A percentile compares a stretch with the other conserved stretches of the same genome.
Conservation (phyloP, 2,888 invertebrate genomes). For the Oxytorus armatus region DNA sequence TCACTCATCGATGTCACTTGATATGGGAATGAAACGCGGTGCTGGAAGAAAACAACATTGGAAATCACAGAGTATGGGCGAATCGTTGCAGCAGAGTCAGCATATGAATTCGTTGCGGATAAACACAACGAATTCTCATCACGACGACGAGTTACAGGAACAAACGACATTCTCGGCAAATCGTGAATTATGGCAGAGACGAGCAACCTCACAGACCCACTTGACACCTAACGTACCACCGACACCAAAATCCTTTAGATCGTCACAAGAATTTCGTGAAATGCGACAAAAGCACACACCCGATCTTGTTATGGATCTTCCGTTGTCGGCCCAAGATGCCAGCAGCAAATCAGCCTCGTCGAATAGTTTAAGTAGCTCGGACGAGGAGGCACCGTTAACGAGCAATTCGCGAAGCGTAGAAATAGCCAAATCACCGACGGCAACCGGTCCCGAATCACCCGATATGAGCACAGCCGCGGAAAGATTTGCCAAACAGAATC, state of each 20-base stretch:
- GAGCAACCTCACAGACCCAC: conserved; percentile 86
- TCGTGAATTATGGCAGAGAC: conserved; percentile 87
- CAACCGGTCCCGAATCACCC: conserved; percentile 86
- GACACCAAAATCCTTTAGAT: conserved; percentile 83
- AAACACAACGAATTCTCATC: conserved; percentile 50
- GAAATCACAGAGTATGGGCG: conserved; percentile 86
- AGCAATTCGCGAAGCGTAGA: conserved; percentile 77
- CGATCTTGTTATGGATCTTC: conserved; percentile 93
- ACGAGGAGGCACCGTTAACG: conserved; percentile 80
- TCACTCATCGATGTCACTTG: conserved; percentile 66
- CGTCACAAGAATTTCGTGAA: conserved; percentile 83
- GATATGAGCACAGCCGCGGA: conserved; percentile 91
- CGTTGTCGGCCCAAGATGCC: conserved; percentile 85
- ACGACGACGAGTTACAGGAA: conserved; percentile 69
- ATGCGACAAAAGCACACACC: conserved; percentile 88
- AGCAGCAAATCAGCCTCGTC: conserved; percentile 81
- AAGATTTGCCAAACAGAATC: conserved; percentile 91
- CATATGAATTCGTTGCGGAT: conserved; percentile 67
- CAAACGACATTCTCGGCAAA: conserved; percentile 85
- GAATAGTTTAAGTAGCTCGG: conserved; percentile 82
- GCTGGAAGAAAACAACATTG: conserved; percentile 81
- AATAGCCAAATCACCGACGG: conserved; percentile 82
- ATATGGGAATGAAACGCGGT: conserved; percentile 71
- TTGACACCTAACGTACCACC: conserved; percentile 76
- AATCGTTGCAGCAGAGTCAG: conserved; percentile 71